Evolutionary conservation across 2,797 vertebrate genomes (phyloP), one percentile per base, ranked within the genome.

Genomic region (Eleutherodactylus coqui): DNA sequence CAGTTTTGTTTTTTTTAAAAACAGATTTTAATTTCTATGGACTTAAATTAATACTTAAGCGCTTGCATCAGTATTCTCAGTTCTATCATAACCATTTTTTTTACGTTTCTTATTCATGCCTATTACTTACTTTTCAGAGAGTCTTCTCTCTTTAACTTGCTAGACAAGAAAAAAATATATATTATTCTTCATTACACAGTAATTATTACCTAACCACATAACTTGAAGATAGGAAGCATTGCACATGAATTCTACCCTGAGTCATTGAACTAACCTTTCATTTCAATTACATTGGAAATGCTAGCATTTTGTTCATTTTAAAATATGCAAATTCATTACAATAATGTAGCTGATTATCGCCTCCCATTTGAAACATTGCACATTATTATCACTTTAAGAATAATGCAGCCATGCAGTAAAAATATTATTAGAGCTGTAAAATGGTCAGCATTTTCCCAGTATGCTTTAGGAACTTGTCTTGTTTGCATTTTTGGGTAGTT

Each of bases 71-170:
- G 11, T 14, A 32, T 62, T 62, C 5, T 62, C 60, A 62, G 5
- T 62, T 32, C 3, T 16, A 34, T 64, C 13, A 17, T 32, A 14
- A 64, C 17, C 29, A 64, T n/a, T n/a, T 10, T 32, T 14, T 32
- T 17, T 24, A 32, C 1, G 1, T 32, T 14, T 45, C 4, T 41
- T 45, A 73, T n/a, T 73, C 5, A 27, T 45, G 24, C 4, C 27
- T 84, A 82, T 38, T 92, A 93, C 94, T 92, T 92, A 93, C 95
- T 91, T 94, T 88, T 94, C 94, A 88, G 90, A 90, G 87, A 94
- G 91, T 87, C 88, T 90, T 91, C 91, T 94, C 80, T 94, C 92
- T 90, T 95, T 94, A 87, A 94, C 91, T 92, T 93, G 92, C 94
- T 95, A 92, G 75, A 93, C 86, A 81, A 88, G 88, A 86, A 91